Percentiles rank a stretch among this genome's conserved stretches.
These are phyloP conservation scores for Drosophila cardini DNA, from an alignment of 1,140 invertebrate genomes.

Conservation along the genomic window DNA sequence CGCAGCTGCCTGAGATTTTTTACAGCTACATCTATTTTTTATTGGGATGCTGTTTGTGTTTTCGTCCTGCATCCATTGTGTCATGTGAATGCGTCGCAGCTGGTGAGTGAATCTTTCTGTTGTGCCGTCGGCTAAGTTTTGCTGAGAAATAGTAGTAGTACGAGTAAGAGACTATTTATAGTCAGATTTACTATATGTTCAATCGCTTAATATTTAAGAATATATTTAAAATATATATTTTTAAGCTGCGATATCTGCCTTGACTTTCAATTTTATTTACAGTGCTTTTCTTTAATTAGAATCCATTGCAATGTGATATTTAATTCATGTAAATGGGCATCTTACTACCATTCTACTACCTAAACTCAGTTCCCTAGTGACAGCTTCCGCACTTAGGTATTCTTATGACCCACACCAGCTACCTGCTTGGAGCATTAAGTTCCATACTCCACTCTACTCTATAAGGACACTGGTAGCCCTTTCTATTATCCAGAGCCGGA, in stretches of 20 bases:
- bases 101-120: constrained; percentile 4
- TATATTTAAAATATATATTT: too few relatives aligned
- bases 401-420: constrained; percentile 1
- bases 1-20: constrained; percentile 59
- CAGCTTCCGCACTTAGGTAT: constrained; percentile 25
- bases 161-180: too few relatives aligned
- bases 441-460: background rate
- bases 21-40: constrained; percentile 37
- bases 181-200: too few relatives aligned
- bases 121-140: constrained; percentile 15
- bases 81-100: constrained; percentile 18
- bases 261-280: constrained; percentile 3
- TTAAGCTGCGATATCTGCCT: background rate
- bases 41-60: constrained; percentile 38
- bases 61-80: constrained; percentile 1
- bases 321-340: constrained; percentile 48
- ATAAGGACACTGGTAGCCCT: background rate
- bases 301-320: constrained; percentile 45
- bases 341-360: background rate
- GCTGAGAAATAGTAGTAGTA: background rate
- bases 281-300: constrained; percentile 41
- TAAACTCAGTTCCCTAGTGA: constrained; percentile 28
- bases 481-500: constrained; percentile 23
- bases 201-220: too few relatives aligned
- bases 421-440: background rate